These are phyloP conservation scores for Artibeus jamaicensis DNA, from an alignment of 2,797 vertebrate genomes.

Conservation along the genomic window DNA sequence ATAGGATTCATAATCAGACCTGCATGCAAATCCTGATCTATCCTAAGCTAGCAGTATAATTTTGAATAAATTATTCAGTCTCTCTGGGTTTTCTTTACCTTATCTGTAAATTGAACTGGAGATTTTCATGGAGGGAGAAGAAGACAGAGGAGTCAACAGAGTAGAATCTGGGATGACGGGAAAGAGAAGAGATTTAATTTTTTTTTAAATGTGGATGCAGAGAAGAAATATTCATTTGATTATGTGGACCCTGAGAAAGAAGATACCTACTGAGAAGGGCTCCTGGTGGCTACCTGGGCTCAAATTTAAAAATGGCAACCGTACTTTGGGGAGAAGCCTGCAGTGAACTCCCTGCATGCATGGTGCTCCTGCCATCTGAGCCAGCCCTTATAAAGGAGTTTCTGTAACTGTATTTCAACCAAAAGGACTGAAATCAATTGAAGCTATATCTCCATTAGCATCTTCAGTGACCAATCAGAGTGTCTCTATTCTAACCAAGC, in stretches of 20 bases:
- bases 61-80: background rate
- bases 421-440: background rate
- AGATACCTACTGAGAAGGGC: background rate
- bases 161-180: too few species aligned
- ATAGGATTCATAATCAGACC: background rate
- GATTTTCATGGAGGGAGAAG: background rate
- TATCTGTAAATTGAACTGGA: background rate
- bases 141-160: background rate
- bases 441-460: background rate
- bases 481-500: background rate
- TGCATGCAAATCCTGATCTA: background rate
- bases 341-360: background rate
- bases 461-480: background rate
- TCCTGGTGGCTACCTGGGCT: background rate
- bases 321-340: background rate
- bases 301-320: background rate
- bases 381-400: background rate
- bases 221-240: background rate
- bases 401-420: background rate
- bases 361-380: background rate
- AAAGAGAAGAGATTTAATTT: background rate
- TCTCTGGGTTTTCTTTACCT: background rate
- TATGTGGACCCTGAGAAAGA: background rate
- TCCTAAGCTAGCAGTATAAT: background rate
- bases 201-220: background rate